Evolutionary conservation across 2,797 vertebrate genomes (phyloP), one percentile per base, ranked within the genome.

Genomic region (Psittacula derbiana): DNA sequence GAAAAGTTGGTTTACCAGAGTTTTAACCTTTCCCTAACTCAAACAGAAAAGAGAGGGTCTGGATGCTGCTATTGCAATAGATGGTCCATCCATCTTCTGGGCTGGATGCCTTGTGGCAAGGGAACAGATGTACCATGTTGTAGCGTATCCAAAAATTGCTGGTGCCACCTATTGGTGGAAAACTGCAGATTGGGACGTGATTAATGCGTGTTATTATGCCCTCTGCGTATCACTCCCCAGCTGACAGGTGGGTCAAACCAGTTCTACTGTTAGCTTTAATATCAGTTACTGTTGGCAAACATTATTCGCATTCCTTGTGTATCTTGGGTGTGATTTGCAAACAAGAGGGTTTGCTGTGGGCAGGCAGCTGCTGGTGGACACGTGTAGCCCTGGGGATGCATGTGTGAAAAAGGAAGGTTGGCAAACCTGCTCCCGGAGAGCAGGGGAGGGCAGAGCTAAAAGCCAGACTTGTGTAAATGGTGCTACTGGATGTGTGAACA

Each of bases 121-220:
- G 47, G 82, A 80, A 4, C 83, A 19, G 73, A 80, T 38, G 53
- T 21, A 40, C 88, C 90, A 88, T 73, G 25, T 81, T 95, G 95
- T 66, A 57, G 73, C 30, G 3, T 61, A 95, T 94, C 87, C 95
- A 91, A 92, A 95, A 95, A 93, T 96, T 94, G 46, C 93, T 97
- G 95, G 94, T 90, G 88, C 92, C 88, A 95, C 88, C 80, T 94
- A 94, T 97, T 96, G 97, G 96, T 67, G 46, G 76, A 84, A 91
- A 88, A 1, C 36, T 3, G 85, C 80, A 76, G 95, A 69, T 82
- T 86, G 76, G 40, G 52, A 60, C 7, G 20, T 64, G 93, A 96
- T 96, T 95, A 91, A 94, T 40, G 83, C 0, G 16, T 1, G 0
- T 79, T 53, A 46, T 78, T 31, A 3, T 58, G 67, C 52, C 90